These are phyloP conservation scores for Montipora capitata DNA, from an alignment of 92 coral and sea anemone genomes.

Conservation along the genomic window DNA sequence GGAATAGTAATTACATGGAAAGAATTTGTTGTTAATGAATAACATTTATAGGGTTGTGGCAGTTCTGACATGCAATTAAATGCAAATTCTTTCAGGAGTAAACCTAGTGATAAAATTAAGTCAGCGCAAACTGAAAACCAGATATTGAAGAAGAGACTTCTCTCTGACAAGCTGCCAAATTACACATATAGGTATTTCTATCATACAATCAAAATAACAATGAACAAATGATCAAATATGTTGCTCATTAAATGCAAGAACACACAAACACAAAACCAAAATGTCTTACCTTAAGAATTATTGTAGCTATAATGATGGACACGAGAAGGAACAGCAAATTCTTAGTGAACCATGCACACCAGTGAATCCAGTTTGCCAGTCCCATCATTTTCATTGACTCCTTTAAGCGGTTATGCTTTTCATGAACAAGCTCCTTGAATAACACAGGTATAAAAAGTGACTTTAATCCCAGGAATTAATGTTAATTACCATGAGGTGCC, in stretches of 20 bases:
- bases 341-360: constrained; percentile 96
- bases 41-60: too few species aligned
- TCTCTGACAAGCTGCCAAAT: too few species aligned
- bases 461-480: not conserved
- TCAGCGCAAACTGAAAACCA: too few species aligned
- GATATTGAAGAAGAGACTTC: too few species aligned
- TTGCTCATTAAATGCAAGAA: too few species aligned
- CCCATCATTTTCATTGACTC: constrained; percentile 99
- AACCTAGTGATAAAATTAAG: too few species aligned
- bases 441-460: not conserved
- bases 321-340: constrained; percentile 84
- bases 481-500: too few species aligned
- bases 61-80: too few species aligned
- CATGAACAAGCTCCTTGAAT: constrained; percentile 89
- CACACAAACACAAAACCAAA: not conserved
- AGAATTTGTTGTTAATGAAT: not conserved
- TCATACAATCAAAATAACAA: too few species aligned
- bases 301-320: constrained; percentile 79
- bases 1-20: not conserved
- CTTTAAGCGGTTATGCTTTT: constrained; percentile 95
- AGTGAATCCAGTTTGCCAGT: constrained; percentile 97
- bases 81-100: too few species aligned
- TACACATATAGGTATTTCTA: too few species aligned
- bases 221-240: too few species aligned
- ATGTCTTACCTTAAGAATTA: constrained; percentile 79